A percentile compares a stretch with the other conserved stretches of the same genome.
Conservation (phyloP, 2,113 vertebrate species). For the Sebastes schlegelii region DNA sequence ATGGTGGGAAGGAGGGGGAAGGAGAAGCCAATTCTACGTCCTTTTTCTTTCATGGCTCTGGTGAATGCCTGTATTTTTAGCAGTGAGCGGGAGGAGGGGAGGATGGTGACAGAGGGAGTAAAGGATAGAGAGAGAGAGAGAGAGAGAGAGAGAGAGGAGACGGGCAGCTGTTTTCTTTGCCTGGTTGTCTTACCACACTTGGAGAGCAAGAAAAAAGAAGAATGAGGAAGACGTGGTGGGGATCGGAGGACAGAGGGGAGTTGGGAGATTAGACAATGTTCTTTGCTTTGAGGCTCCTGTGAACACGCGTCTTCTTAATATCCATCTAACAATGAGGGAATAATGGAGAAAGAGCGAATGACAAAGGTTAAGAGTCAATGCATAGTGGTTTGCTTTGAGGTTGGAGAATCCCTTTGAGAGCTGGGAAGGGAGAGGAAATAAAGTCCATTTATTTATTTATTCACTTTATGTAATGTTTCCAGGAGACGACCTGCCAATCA, state of each 20-base stretch:
- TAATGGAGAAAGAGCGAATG: constrained; percentile 30
- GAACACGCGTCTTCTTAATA: constrained; percentile 48
- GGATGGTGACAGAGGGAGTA: neutral
- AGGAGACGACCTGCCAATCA: constrained; percentile 52
- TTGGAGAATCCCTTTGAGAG: constrained; percentile 13
- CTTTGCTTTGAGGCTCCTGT: constrained; percentile 38
- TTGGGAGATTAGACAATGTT: constrained; percentile 27
- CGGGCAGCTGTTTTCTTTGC: constrained; percentile 6
- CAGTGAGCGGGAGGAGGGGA: constrained; percentile 11
- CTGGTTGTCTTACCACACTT: constrained; percentile 19
- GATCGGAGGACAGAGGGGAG: constrained; percentile 17
- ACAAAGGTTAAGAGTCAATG: constrained; percentile 36
- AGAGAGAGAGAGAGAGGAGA: neutral
- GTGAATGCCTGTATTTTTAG: constrained; percentile 48
- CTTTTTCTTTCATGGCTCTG: constrained; percentile 32
- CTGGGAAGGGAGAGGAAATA: constrained; percentile 12
- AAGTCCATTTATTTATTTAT: constrained; percentile 33
- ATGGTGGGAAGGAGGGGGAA: neutral
- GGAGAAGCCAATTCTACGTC: constrained; percentile 31
- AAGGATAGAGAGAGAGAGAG: neutral
- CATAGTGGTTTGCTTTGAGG: constrained; percentile 25
- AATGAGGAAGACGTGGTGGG: constrained; percentile 7
- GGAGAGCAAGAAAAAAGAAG: constrained; percentile 22
- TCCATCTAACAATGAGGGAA: constrained; percentile 25
- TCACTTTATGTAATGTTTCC: neutral